Percentiles rank a stretch among this genome's conserved stretches.
Evolutionary conservation across 2,113 vertebrate species (phyloP).

Genomic region (Anoura caudifer): DNA sequence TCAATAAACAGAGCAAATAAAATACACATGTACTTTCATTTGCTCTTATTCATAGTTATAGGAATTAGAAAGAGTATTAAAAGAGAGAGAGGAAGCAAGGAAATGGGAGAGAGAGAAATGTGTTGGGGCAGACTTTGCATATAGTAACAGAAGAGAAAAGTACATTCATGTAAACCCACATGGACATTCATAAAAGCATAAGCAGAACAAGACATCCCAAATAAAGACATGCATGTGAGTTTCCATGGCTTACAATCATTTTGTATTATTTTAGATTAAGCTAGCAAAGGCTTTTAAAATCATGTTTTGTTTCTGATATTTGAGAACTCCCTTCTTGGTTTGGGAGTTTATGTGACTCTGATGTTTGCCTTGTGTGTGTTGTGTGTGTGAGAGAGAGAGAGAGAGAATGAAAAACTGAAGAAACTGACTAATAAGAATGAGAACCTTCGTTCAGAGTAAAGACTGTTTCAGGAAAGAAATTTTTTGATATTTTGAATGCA

Average conservation of each 20-base stretch:
- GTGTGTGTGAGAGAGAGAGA: not conserved
- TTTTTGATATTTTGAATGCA: not conserved
- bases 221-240: not conserved
- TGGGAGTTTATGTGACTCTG: not conserved
- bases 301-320: not conserved
- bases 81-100: not conserved
- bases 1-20: not conserved
- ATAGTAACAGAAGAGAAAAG: not conserved
- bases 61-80: not conserved
- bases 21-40: not conserved
- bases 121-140: not conserved
- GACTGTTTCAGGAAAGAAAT: constrained; percentile 5
- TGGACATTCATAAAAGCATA: not conserved
- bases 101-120: not conserved
- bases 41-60: not conserved
- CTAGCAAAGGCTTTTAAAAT: constrained; percentile 9
- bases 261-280: constrained; percentile 13
- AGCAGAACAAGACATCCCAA: not conserved
- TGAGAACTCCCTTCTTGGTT: not conserved
- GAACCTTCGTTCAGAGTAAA: constrained; percentile 1
- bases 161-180: not conserved
- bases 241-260: not conserved
- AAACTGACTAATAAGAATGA: not conserved
- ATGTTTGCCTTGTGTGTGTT: not conserved
- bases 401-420: not conserved